A percentile compares a stretch with the other conserved stretches of the same genome.
Conservation (phyloP, 2,113 vertebrate genomes). For the Halcyon senegalensis region DNA sequence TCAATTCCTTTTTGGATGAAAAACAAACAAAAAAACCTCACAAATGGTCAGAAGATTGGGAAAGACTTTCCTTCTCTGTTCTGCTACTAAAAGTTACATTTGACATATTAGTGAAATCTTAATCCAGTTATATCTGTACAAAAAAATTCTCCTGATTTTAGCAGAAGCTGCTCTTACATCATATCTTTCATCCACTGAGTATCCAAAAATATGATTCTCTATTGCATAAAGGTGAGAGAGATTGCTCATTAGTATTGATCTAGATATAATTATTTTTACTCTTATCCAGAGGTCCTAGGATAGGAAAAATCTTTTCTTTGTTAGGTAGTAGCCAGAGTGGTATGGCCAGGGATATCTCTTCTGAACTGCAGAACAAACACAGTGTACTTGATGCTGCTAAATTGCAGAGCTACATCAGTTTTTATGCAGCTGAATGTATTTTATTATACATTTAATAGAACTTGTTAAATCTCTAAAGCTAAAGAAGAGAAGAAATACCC, state of each 20-base stretch:
- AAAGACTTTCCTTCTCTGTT: background rate
- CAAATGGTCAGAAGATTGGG: background rate
- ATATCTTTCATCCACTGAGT: background rate
- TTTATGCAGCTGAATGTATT: background rate
- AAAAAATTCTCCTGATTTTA: background rate
- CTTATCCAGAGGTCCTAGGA: background rate
- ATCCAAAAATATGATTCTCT: background rate
- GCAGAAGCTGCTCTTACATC: background rate
- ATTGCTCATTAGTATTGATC: background rate
- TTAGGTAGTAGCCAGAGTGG: background rate
- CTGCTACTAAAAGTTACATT: background rate
- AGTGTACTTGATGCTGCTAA: background rate
- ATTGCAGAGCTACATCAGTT: background rate
- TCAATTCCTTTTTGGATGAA: background rate
- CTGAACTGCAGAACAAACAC: background rate
- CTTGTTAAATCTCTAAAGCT: background rate
- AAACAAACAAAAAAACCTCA: background rate
- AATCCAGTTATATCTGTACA: background rate
- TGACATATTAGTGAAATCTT: background rate
- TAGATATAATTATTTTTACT: background rate
- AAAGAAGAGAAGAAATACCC: background rate
- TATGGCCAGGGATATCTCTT: background rate
- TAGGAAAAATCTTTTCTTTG: background rate
- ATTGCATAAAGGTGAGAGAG: background rate
- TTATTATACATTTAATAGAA: background rate